Conservation (phyloP, 2,797 vertebrate species). For the Numenius phaeopus region DNA sequence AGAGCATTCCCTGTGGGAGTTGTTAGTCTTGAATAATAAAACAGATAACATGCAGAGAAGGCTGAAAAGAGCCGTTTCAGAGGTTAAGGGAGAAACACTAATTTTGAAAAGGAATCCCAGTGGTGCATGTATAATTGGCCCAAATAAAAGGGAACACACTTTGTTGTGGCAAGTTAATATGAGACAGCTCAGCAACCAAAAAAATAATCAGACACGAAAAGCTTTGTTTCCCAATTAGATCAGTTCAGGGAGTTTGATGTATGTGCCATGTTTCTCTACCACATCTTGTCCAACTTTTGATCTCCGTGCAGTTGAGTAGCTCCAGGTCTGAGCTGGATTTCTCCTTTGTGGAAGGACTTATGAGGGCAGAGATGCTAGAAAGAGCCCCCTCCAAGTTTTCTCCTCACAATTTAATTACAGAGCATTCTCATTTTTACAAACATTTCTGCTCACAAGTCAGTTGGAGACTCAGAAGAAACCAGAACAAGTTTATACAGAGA, state of each 20-base stretch:
- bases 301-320: background rate
- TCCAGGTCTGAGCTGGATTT: background rate
- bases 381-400: background rate
- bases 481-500: background rate
- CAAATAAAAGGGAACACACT: background rate
- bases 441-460: slow-evolving; percentile 4
- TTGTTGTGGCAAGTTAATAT: background rate
- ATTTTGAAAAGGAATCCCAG: slow-evolving; percentile 32
- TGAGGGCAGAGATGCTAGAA: background rate
- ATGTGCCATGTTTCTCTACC: background rate
- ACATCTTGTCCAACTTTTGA: background rate
- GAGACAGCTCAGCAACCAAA: background rate
- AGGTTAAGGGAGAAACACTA: slow-evolving; percentile 26
- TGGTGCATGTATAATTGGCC: background rate
- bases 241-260: background rate
- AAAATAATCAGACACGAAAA: background rate
- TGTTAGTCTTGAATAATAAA: slow-evolving; percentile 72
- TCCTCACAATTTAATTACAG: background rate
- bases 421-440: background rate
- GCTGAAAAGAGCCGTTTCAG: slow-evolving; percentile 45
- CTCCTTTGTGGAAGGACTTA: background rate
- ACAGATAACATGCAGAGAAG: slow-evolving; percentile 62
- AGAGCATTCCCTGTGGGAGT: slow-evolving; percentile 30
- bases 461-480: background rate
- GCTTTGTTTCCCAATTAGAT: slow-evolving; percentile 22